Base-by-base conservation (phyloP, 1,140 invertebrate species). In the Caerostris extrusa region DNA sequence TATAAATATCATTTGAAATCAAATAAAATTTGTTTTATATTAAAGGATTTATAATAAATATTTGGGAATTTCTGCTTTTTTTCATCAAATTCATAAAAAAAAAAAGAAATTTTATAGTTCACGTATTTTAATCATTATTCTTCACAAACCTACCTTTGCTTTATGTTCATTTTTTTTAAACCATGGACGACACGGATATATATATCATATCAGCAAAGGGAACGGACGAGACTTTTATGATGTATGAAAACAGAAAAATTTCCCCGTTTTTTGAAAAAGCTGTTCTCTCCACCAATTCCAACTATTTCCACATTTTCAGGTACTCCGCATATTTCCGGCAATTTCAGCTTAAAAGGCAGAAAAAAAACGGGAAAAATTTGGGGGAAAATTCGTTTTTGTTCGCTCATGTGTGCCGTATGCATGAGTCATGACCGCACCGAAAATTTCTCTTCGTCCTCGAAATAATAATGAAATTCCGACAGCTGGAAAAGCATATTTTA, bases 391-490 rank as follows among this genome's bases (percentile, higher is more conserved):
- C 10, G 71, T 77, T 77, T 77, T 77, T 77, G 71, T 77, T 34
- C 71, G 34, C 5, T 77, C 83, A 85, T 85, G 83, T 85, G 55
- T 85, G 57, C 57, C 56, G 17, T 58, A 85, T 85, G 55, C 56
- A 85, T 57, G 56, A 85, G 83, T 85, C 83, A 85, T 58, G 56
- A 57, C 56, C 7, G n/a, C 34, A 58, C 56, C 17, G 56, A 8
- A 57, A 85, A 14, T 58, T 55, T 58, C n/a, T 56, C 17, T n/a
- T 50, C 34, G 6, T 56, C 5, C 83, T 34, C 55, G 57, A 85
- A 85, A 85, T 58, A 85, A 85, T 85, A 85, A 85, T 60, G 83
- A 85, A 85, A 85, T 85, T 85, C 83, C 83, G 56, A 85, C 83
- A 85, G 56, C 83, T 85, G 83, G 83, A 17, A 34, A 58, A 12